These are phyloP conservation scores for Athalia circularis DNA, from an alignment of 2,888 invertebrate species.

Conservation along the genomic window DNA sequence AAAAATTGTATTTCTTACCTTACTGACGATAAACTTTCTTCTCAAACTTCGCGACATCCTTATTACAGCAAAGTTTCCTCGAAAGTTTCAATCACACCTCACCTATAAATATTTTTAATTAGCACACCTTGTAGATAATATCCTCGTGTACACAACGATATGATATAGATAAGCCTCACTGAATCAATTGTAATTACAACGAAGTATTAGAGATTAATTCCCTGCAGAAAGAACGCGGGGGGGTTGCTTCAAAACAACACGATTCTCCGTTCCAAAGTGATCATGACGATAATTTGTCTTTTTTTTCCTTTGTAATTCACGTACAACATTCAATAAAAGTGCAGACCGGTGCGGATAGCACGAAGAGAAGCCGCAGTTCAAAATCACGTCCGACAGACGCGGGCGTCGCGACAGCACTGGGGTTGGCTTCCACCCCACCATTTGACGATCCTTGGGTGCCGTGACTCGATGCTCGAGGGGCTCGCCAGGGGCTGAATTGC, in stretches of 20 bases:
- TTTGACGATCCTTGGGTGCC: not conserved
- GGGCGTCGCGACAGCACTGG: slow-evolving; percentile 57
- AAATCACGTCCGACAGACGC: slow-evolving; percentile 51
- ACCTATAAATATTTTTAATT: too few species aligned
- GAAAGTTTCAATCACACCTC: not conserved
- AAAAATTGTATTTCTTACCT: slow-evolving; percentile 4
- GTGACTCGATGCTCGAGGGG: slow-evolving; percentile 17
- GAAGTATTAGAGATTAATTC: too few species aligned
- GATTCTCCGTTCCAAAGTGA: too few species aligned
- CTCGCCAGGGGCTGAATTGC: slow-evolving; percentile 20
- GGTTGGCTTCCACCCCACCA: slow-evolving; percentile 56
- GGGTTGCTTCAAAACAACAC: too few species aligned
- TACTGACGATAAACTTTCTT: slow-evolving; percentile 20
- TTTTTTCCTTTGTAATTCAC: too few species aligned
- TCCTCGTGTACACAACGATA: too few species aligned
- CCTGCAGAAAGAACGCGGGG: too few species aligned
- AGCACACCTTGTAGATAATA: too few species aligned
- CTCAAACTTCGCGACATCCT: slow-evolving; percentile 26
- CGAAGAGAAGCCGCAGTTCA: not conserved
- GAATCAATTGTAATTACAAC: too few species aligned
- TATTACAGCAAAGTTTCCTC: not conserved
- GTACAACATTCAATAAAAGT: too few species aligned
- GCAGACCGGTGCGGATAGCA: not conserved
- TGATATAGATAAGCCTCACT: too few species aligned
- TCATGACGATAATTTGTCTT: too few species aligned